Percentiles rank a stretch among this genome's conserved stretches.
phyloP scores from a whole-genome alignment of 1,140 invertebrate genomes.

The Macrobrachium rosenbergii region DNA sequence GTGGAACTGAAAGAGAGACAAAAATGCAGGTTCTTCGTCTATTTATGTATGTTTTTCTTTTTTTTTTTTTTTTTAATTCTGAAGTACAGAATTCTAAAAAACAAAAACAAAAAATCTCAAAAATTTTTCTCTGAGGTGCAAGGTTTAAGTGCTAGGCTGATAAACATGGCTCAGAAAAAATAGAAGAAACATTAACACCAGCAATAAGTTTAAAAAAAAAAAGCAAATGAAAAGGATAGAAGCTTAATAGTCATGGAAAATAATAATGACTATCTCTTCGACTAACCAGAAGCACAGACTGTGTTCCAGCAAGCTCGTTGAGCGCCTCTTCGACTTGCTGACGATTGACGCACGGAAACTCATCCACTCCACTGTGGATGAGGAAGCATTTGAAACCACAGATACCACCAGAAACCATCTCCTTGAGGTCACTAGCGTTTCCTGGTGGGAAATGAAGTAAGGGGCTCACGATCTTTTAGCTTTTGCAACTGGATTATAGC shows the following conservation, averaged over 20 bases:
- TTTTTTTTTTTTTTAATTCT: no score
- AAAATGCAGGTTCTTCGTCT: not conserved
- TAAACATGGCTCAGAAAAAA: no score
- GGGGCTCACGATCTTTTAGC: no score
- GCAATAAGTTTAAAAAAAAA: not conserved
- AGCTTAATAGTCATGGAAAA: no score
- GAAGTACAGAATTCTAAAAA: no score
- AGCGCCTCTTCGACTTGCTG: conserved; percentile 75
- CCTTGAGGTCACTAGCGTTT: conserved; percentile 76
- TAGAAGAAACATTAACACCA: not conserved
- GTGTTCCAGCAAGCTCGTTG: conserved; percentile 73
- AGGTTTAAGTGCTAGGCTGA: no score
- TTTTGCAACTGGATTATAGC: no score
- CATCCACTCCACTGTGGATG: conserved; percentile 77
- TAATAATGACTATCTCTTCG: not conserved
- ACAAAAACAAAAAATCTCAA: no score
- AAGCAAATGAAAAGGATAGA: no score
- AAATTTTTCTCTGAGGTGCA: no score
- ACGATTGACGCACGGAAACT: conserved; percentile 76
- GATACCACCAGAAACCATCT: conserved; percentile 77
- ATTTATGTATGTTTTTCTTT: not conserved
- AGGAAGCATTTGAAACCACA: conserved; percentile 83
- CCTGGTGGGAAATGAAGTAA: conserved; percentile 74
- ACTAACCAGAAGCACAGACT: conserved; percentile 75
- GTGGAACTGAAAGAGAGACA: conserved; percentile 75